Evolutionary conservation across 2,113 vertebrate genomes (phyloP).

Genomic region (Eupsittula cactorum): DNA sequence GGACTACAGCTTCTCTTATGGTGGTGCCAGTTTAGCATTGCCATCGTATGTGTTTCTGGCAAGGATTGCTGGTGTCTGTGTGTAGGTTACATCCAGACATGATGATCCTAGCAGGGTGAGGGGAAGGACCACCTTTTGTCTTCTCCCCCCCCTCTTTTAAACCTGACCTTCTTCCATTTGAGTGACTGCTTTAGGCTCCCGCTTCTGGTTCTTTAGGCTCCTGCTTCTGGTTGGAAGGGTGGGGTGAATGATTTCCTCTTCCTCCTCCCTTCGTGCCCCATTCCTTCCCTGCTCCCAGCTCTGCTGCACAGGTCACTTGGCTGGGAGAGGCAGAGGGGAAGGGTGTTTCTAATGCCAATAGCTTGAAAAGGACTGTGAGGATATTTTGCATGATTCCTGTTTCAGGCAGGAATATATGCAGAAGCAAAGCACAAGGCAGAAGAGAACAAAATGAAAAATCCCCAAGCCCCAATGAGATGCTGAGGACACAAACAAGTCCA

Average conservation of each 20-base stretch:
- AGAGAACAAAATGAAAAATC: neutral
- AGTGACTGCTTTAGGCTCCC: neutral
- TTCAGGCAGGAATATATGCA: neutral
- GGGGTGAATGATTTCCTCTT: constrained; percentile 58
- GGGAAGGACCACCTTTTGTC: neutral
- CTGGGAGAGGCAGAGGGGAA: constrained; percentile 44
- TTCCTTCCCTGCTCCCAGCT: neutral
- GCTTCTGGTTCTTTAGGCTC: constrained; percentile 12
- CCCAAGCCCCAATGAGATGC: neutral
- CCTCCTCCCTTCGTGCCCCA: constrained; percentile 27
- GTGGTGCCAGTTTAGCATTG: neutral
- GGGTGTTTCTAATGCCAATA: constrained; percentile 45
- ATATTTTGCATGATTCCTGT: neutral
- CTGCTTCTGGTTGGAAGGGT: constrained; percentile 54
- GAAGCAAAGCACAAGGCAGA: neutral
- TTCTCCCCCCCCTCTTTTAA: neutral
- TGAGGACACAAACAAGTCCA: neutral
- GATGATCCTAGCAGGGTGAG: neutral
- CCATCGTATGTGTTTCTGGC: neutral
- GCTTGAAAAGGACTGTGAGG: neutral
- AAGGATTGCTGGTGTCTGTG: neutral
- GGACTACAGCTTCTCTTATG: neutral
- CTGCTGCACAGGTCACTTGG: constrained; percentile 31
- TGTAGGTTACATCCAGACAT: neutral
- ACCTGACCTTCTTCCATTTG: constrained; percentile 27